These are phyloP conservation scores for Mastomys coucha DNA, from an alignment of 2,113 vertebrate genomes.

Conservation along the genomic window DNA sequence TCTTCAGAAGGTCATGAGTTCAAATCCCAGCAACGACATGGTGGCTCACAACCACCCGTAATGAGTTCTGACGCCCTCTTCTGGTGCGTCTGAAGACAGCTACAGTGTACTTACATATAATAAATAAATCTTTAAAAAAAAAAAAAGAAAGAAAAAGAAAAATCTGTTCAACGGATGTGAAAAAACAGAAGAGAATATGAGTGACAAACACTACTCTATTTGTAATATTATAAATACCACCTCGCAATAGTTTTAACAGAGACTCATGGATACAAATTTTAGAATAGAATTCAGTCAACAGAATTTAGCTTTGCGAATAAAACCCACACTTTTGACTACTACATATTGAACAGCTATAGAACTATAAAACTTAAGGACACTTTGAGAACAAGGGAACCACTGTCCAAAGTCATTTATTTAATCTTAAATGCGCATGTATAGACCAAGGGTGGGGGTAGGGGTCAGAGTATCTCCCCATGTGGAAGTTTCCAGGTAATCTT, in stretches of 20 bases:
- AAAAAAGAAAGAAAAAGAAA: too few relatives aligned
- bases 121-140: too few relatives aligned
- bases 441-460: rapidly evolving
- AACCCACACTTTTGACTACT: constrained; percentile 3
- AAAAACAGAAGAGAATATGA: neutral
- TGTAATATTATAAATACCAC: neutral
- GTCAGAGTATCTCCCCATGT: neutral
- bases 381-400: neutral
- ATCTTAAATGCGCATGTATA: neutral
- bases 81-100: too few relatives aligned
- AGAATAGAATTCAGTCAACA: neutral
- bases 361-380: neutral
- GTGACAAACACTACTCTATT: neutral
- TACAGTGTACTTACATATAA: too few relatives aligned
- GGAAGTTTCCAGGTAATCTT: neutral
- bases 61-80: too few relatives aligned
- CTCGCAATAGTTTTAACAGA: neutral
- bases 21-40: too few relatives aligned
- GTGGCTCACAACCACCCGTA: too few relatives aligned
- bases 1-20: too few relatives aligned
- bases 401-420: neutral
- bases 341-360: neutral
- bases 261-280: neutral
- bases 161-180: neutral
- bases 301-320: neutral